phyloP scores from a whole-genome alignment of 1,140 invertebrate genomes.

The Achroia grisella region DNA sequence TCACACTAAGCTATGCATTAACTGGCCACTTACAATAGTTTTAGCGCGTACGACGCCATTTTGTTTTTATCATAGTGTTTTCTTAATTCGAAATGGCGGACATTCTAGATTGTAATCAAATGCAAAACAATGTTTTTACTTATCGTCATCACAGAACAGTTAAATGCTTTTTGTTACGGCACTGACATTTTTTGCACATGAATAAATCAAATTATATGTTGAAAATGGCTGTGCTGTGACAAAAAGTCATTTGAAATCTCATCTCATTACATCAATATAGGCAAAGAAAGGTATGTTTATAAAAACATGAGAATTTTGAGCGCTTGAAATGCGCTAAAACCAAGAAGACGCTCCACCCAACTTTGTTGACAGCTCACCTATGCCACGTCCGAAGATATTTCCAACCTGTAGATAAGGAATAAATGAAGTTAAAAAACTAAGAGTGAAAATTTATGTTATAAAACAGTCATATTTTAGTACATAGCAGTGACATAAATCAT shows the following conservation, averaged over 20 bases:
- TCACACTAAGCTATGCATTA: conserved; percentile 58
- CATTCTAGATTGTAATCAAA: conserved; percentile 24
- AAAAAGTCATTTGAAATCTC: conserved; percentile 25
- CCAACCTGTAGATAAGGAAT: conserved; percentile 75
- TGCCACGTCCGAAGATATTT: conserved; percentile 87
- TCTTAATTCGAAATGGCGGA: conserved; percentile 33
- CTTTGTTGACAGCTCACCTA: conserved; percentile 87
- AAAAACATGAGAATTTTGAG: conserved; percentile 8
- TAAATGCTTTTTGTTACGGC: conserved; percentile 23
- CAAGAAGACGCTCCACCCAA: conserved; percentile 79
- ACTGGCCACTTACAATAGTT: conserved; percentile 35
- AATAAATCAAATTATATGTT: no score
- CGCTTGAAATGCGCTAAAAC: conserved; percentile 73
- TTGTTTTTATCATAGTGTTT: conserved; percentile 19
- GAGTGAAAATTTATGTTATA: no score
- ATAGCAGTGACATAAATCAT: no score
- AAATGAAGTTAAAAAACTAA: no score
- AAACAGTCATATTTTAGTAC: no score
- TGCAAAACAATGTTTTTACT: conserved; percentile 24
- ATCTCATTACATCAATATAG: conserved; percentile 28
- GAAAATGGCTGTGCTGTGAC: conserved; percentile 15
- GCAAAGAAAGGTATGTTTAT: conserved; percentile 24
- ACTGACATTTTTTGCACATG: conserved; percentile 9
- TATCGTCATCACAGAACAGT: conserved; percentile 38
- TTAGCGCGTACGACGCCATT: conserved; percentile 38